Evolutionary conservation across 2,888 invertebrate species (phyloP).

Genomic region (Pelosia muscerda): DNA sequence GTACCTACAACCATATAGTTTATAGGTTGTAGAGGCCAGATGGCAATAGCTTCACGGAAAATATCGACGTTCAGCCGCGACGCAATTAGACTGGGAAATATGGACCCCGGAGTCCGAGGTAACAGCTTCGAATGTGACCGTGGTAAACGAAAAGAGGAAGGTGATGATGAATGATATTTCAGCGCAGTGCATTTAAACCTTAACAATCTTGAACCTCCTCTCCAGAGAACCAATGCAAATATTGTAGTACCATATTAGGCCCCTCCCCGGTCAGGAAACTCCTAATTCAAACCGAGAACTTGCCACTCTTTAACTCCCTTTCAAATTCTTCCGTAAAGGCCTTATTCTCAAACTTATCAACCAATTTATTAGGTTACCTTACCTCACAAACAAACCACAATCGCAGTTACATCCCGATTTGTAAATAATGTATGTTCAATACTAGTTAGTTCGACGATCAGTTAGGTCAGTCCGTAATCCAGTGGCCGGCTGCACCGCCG

Average conservation of each 20-base stretch:
- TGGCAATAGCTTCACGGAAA: too few relatives aligned
- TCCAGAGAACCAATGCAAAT: background rate
- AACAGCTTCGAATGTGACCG: too few relatives aligned
- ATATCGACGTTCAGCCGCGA: too few relatives aligned
- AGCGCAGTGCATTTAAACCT: background rate
- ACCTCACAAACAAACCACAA: conserved; percentile 43
- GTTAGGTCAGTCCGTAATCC: conserved; percentile 79
- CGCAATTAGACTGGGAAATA: too few relatives aligned
- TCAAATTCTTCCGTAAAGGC: background rate
- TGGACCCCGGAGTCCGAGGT: too few relatives aligned
- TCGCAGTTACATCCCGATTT: conserved; percentile 53
- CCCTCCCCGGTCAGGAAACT: background rate
- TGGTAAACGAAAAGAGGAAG: too few relatives aligned
- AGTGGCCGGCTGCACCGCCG: conserved; percentile 74
- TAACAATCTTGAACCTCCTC: background rate
- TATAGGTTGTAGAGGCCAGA: too few relatives aligned
- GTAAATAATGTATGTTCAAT: conserved; percentile 67
- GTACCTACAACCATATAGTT: too few relatives aligned
- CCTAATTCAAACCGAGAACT: background rate
- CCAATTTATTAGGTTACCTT: conserved; percentile 21
- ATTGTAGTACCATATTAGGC: background rate
- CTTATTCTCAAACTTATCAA: conserved; percentile 7
- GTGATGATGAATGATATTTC: too few relatives aligned
- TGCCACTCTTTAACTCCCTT: background rate
- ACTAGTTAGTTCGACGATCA: conserved; percentile 71